Base-by-base conservation (phyloP, 2,797 vertebrate species). In the Otus scops region DNA sequence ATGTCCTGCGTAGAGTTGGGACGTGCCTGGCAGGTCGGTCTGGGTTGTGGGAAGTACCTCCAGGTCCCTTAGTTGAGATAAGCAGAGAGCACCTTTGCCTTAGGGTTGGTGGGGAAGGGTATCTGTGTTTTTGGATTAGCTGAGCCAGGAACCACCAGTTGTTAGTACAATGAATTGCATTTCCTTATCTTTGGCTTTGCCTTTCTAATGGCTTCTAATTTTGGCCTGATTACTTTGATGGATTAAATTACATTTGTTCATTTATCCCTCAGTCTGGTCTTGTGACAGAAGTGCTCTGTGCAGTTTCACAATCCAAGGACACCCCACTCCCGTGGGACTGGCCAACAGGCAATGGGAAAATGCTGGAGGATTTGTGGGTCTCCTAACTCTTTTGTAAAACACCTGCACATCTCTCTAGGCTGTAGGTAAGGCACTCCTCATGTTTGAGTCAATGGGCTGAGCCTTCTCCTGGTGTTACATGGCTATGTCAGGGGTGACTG, bases 1-100 rank as follows among this genome's bases (percentile, higher is more conserved):
- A 0, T 51, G n/a, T 54, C 71, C 64, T 1, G 1, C 43, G 36
- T 36, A 20, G 81, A 23, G 32, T 15, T 0, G 0, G 4, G 6
- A 23, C 0, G 6, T 50, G 12, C 20, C 86, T 73, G 59, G 36
- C n/a, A 26, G 22, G 9, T 30, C 41, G 76, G 48, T 8, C 36
- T 60, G 45, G 54, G 17, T 13, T 0, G 0, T 81, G 65, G 74
- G 41, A 53, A 60, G 26, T 20, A 15, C 10, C 38, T 79, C 18
- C 54, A 65, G 70, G 12, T 23, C 68, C 81, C 65, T 71, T 1
- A 2, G 36, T 0, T 61, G 63, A 30, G 61, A 11, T 47, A 18
- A 74, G 64, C 30, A 19, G 27, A 8, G 64, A 38, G 19, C 39
- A 45, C 45, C 32, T 9, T 1, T 4, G 6, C 18, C 70, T 34